Base-by-base conservation (phyloP, 2,797 vertebrate genomes). In the Pseudopleuronectes americanus region DNA sequence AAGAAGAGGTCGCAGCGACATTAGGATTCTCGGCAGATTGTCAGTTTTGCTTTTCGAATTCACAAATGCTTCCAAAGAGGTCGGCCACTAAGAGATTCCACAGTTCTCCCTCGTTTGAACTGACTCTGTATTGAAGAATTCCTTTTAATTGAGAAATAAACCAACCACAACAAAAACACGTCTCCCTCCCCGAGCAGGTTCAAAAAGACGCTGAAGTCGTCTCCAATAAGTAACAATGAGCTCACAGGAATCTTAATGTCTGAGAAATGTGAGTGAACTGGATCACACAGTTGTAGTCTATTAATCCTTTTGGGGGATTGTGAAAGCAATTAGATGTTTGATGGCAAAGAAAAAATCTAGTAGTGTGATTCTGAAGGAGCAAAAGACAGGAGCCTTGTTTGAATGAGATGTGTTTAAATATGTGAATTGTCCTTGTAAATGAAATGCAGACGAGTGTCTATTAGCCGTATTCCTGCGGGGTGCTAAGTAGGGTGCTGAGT, bases 401-500 rank as follows among this genome's bases (percentile, higher is more conserved):
- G 36, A 38, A 38, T 12, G 36, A 38, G 36, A 36, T 10, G 36
- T 10, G 10, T 36, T 12, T 10, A 36, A 10, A 36, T 9, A 36
- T 2, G 33, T 3, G 9, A 12, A 38, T 38, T 38, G 52, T 54
- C 21, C 14, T 8, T 61, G 47, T 79, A 54, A 76, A 66, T 78
- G 85, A 80, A 67, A 64, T 38, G 12, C 47, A 58, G 57, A 43
- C 28, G 47, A 52, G 49, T 68, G 63, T 38, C 21, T 52, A 10
- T 43, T 24, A 52, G 16, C 38, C 23, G 17, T 16, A 36, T 51
- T 38, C 54, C 66, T 58, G 55, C n/a, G 67, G 22, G 24, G 38
- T 1, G 31, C n/a, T 74, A 83, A 76, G 73, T 63, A 74, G 82
- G 78, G 76, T 74, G 81, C 68, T 67, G 68, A 21, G 16, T 81